Evolutionary conservation across 2,113 vertebrate species (phyloP), one percentile per base, ranked within the genome.

Genomic region (Anas platyrhynchos): DNA sequence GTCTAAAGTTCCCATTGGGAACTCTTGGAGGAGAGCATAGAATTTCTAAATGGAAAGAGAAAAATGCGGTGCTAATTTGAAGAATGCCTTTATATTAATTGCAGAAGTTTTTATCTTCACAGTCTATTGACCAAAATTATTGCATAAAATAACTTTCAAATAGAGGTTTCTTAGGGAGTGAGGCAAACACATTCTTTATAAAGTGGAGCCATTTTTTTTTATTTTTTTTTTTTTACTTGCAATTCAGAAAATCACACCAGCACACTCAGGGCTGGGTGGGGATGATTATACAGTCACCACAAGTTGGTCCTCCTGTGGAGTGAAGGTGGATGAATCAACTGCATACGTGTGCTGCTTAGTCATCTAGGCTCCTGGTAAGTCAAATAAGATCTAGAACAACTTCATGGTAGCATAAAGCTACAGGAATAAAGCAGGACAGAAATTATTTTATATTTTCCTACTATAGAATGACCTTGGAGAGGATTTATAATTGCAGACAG

Each of bases 1-100:
- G 97, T 6, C 1, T 3, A 32, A 96, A 94, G 10, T 2, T 7
- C 32, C 98, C 97, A 69, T 93, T 92, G 27, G 17, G 16, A 91
- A 98, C 9, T 78, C 15, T 29, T 88, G 97, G 98, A 94, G 56
- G 32, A 32, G 7, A 15, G 25, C 98, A 98, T 22, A 3, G 2
- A 54, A 61, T 3, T 94, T 97, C 98, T 98, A 94, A 79, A 88
- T 16, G 62, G 65, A 65, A 87, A 91, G 16, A 86, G 34, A 23
- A 38, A 63, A 61, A 82, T 0, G 4, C 32, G 32, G 43, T 68
- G 18, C 2, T 69, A 41, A 41, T 79, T 41, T 48, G 9, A 74
- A 79, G 15, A 59, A 38, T 16, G 38, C 4, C 2, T 72, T 83
- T 62, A 29, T 27, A 81, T 66, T 48, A 48, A 38, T 26, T 79